Evolutionary conservation across 2,888 invertebrate species (phyloP).

Genomic region (Spisula solida): DNA sequence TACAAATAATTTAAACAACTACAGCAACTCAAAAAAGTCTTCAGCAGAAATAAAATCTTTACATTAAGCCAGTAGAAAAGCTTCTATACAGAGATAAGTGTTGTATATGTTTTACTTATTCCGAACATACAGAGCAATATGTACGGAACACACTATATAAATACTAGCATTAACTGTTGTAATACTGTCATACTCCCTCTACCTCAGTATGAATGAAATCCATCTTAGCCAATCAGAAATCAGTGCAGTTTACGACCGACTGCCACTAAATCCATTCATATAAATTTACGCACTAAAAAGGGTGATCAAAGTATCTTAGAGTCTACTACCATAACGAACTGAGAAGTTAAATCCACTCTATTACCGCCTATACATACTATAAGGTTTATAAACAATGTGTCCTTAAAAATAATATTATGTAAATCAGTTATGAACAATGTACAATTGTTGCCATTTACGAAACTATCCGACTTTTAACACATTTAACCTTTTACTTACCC

Average conservation of each 20-base stretch:
- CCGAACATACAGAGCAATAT: not conserved
- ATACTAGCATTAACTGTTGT: constrained; percentile 27
- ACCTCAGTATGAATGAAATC: constrained; percentile 50
- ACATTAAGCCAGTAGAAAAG: not conserved
- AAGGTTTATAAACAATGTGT: constrained; percentile 9
- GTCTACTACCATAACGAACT: not conserved
- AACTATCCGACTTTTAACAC: not conserved
- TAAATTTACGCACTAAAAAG: constrained; percentile 41
- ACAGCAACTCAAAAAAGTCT: not conserved
- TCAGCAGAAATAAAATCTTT: not conserved
- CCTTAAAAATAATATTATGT: not conserved
- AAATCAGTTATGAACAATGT: not conserved
- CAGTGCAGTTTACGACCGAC: constrained; percentile 38
- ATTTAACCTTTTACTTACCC: not conserved
- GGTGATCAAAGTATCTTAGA: constrained; percentile 38
- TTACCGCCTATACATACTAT: not conserved
- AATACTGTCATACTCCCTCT: constrained; percentile 37
- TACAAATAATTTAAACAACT: not conserved
- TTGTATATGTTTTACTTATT: constrained; percentile 27
- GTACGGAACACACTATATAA: constrained; percentile 34
- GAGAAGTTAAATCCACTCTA: not conserved
- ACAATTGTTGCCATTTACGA: not conserved
- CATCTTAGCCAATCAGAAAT: constrained; percentile 52
- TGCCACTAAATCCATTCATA: constrained; percentile 36
- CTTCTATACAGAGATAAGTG: not conserved